Conservation (phyloP, 2,113 vertebrate genomes). For the Rhinogobius similis region DNA sequence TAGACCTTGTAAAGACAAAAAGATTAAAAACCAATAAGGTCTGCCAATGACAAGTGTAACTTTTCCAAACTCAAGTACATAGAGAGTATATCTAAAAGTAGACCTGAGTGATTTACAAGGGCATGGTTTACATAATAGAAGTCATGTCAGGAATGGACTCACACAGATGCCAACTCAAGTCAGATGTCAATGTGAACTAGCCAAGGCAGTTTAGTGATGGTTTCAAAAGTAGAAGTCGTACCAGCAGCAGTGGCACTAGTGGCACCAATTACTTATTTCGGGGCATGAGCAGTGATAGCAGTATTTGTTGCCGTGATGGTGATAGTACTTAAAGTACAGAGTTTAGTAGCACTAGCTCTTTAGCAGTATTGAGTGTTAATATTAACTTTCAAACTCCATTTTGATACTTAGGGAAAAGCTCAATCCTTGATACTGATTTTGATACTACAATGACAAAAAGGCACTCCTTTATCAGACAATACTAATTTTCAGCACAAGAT, state of each 20-base stretch:
- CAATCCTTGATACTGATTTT: no score
- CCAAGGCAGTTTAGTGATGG: not conserved
- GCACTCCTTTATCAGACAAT: no score
- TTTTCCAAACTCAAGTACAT: not conserved
- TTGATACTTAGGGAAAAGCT: no score
- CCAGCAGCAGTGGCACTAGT: not conserved
- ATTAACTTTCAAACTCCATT: no score
- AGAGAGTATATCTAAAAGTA: not conserved
- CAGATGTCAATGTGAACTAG: slow-evolving; percentile 9
- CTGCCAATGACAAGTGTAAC: slow-evolving; percentile 14
- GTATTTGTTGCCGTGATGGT: no score
- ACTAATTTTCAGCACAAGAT: no score
- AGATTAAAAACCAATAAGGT: slow-evolving; percentile 34
- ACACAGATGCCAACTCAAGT: not conserved
- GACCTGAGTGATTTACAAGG: not conserved
- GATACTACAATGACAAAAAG: no score
- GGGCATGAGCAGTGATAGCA: no score
- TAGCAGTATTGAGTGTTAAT: no score
- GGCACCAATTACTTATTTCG: not conserved
- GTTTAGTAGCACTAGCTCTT: no score
- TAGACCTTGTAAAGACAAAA: slow-evolving; percentile 62
- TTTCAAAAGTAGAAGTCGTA: not conserved
- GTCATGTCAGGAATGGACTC: slow-evolving; percentile 11
- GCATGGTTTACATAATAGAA: not conserved
- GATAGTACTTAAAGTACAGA: no score